A percentile compares a stretch with the other conserved stretches of the same genome.
Conservation (phyloP, 1,140 invertebrate species). For the Drosophila paulistorum region DNA sequence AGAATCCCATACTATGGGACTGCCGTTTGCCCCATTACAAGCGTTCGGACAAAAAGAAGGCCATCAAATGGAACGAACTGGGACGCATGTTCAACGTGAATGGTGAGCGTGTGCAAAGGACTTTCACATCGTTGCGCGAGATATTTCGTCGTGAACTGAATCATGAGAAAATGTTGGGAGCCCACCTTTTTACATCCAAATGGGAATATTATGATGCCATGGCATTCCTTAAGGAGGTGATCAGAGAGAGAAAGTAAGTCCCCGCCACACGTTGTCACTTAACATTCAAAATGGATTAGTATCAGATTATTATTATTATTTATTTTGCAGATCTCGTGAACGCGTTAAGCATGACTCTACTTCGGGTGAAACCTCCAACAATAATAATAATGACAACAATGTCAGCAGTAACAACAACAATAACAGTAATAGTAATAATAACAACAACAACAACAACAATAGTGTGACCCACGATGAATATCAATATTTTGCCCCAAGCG, state of each 20-base stretch:
- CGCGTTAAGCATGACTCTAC: slow-evolving; percentile 53
- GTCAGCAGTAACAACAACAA: slow-evolving; percentile 26
- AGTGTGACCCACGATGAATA: slow-evolving; percentile 67
- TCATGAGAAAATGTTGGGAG: slow-evolving; percentile 78
- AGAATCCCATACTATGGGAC: slow-evolving; percentile 78
- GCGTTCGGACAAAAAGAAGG: slow-evolving; percentile 78
- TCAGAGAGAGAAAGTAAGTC: slow-evolving; percentile 77
- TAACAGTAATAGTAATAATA: slow-evolving; percentile 39
- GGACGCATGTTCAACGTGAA: slow-evolving; percentile 76
- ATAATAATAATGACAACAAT: background rate
- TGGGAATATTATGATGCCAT: slow-evolving; percentile 82
- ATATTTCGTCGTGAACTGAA: slow-evolving; percentile 80
- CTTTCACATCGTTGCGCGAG: slow-evolving; percentile 75
- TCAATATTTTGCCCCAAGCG: slow-evolving; percentile 79
- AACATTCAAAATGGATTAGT: too few relatives aligned
- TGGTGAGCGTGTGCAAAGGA: slow-evolving; percentile 77
- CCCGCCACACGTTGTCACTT: background rate
- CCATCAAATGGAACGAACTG: slow-evolving; percentile 79
- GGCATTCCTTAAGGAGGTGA: slow-evolving; percentile 78
- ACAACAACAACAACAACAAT: slow-evolving; percentile 58
- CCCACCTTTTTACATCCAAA: slow-evolving; percentile 71
- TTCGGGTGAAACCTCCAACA: slow-evolving; percentile 1
- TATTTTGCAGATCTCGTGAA: slow-evolving; percentile 67
- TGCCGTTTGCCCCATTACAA: slow-evolving; percentile 80
- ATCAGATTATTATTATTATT: too few relatives aligned